Percentiles rank a stretch among this genome's conserved stretches.
Evolutionary conservation across 2,797 vertebrate genomes (phyloP).

Genomic region (Gadopsis marmoratus): DNA sequence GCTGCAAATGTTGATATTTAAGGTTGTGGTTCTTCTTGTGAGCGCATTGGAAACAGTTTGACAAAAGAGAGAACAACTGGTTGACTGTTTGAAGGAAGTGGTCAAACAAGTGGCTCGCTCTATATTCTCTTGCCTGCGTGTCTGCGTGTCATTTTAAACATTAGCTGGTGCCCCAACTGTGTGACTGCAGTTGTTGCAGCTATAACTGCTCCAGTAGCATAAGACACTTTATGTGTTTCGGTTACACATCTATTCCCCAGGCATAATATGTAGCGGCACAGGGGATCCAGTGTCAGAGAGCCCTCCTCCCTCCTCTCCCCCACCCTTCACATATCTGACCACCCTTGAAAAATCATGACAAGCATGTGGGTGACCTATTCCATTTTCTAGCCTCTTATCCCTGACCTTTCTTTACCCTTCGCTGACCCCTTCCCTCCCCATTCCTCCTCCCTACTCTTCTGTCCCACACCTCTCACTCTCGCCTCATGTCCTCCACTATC

Average conservation of each 20-base stretch:
- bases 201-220: not conserved
- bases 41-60: slow-evolving; percentile 6
- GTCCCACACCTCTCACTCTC: slow-evolving; percentile 2
- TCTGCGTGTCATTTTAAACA: not conserved
- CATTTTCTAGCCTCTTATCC: slow-evolving; percentile 70
- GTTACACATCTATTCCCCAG: slow-evolving; percentile 8
- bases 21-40: not conserved
- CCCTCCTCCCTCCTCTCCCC: slow-evolving; percentile 7
- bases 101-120: not conserved
- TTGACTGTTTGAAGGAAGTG: slow-evolving; percentile 38
- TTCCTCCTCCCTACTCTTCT: slow-evolving; percentile 27
- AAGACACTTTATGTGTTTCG: not conserved
- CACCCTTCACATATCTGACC: slow-evolving; percentile 16
- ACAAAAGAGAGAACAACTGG: not conserved
- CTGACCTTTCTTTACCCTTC: slow-evolving; percentile 75
- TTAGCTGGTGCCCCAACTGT: fast-evolving
- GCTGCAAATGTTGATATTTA: not conserved
- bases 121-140: slow-evolving; percentile 11
- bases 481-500: slow-evolving; percentile 47
- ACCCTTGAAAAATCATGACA: slow-evolving; percentile 48
- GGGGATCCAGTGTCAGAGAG: slow-evolving; percentile 53
- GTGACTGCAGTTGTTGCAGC: slow-evolving; percentile 27
- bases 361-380: slow-evolving; percentile 67
- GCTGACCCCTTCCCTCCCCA: slow-evolving; percentile 17
- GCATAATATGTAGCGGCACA: slow-evolving; percentile 34